These are phyloP conservation scores for Gerris buenoi DNA, from an alignment of 1,140 invertebrate species.

Conservation along the genomic window DNA sequence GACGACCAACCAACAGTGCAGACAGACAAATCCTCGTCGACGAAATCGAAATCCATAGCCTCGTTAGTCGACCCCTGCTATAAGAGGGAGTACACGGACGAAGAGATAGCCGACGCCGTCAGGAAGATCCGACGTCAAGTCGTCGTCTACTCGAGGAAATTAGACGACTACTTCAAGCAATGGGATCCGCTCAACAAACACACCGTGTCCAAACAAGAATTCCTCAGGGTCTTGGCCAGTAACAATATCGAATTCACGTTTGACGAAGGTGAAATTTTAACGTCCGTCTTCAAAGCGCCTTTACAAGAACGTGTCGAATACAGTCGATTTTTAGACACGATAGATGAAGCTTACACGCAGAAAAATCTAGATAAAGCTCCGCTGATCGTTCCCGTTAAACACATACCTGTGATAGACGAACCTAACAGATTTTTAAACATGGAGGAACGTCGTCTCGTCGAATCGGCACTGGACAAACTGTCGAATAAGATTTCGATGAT, in stretches of 20 bases:
- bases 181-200: background rate
- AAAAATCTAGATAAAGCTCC: background rate
- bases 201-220: background rate
- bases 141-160: background rate
- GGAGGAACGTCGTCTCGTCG: background rate
- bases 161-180: background rate
- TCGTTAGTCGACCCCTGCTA: background rate
- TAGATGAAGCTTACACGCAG: background rate
- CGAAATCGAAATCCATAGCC: background rate
- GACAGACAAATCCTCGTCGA: too few relatives aligned
- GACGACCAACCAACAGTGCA: background rate
- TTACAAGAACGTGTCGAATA: background rate
- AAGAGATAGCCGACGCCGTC: background rate
- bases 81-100: background rate
- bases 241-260: background rate
- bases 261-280: background rate
- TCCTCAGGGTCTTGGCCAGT: background rate
- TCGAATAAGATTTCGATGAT: background rate
- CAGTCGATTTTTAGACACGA: background rate
- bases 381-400: background rate
- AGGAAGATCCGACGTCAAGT: background rate
- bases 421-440: background rate
- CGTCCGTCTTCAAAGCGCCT: background rate
- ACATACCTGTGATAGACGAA: background rate
- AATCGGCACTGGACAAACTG: background rate